phyloP scores from a whole-genome alignment of 2,797 vertebrate species.

The Chelonia mydas region DNA sequence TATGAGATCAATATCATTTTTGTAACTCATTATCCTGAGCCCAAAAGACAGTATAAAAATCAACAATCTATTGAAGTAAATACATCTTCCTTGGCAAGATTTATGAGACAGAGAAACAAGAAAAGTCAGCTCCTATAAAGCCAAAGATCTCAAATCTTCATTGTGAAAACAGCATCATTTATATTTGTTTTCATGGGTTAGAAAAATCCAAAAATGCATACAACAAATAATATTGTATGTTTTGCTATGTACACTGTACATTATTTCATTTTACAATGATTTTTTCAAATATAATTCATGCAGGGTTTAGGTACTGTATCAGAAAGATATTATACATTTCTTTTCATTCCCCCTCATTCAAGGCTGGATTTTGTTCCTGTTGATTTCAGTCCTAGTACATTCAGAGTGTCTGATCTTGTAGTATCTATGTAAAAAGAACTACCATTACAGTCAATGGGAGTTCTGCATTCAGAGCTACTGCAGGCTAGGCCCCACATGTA shows the following conservation, averaged over 20 bases:
- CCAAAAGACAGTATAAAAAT: slow-evolving; percentile 73
- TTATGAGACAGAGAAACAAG: slow-evolving; percentile 66
- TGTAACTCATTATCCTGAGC: slow-evolving; percentile 73
- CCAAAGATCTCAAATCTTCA: slow-evolving; percentile 62
- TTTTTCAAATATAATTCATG: background rate
- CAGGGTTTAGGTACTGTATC: background rate
- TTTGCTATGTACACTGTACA: slow-evolving; percentile 5
- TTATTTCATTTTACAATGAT: background rate
- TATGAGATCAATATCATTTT: slow-evolving; percentile 78
- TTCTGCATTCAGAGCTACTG: background rate
- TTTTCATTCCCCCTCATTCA: background rate
- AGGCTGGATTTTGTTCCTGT: background rate
- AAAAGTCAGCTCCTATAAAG: slow-evolving; percentile 41
- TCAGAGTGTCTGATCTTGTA: background rate
- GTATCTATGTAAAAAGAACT: background rate
- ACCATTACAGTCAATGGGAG: background rate
- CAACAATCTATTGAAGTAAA: slow-evolving; percentile 76
- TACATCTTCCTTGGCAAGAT: slow-evolving; percentile 75
- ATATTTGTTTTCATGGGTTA: slow-evolving; percentile 52
- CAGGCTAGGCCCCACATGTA: background rate
- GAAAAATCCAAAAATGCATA: slow-evolving; percentile 22
- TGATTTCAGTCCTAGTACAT: background rate
- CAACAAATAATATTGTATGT: background rate
- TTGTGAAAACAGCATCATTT: slow-evolving; percentile 64
- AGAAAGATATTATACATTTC: background rate